Percentiles rank a stretch among this genome's conserved stretches.
phyloP scores from a whole-genome alignment of 2,113 vertebrate genomes.

The Rhagologus leucostigma region DNA sequence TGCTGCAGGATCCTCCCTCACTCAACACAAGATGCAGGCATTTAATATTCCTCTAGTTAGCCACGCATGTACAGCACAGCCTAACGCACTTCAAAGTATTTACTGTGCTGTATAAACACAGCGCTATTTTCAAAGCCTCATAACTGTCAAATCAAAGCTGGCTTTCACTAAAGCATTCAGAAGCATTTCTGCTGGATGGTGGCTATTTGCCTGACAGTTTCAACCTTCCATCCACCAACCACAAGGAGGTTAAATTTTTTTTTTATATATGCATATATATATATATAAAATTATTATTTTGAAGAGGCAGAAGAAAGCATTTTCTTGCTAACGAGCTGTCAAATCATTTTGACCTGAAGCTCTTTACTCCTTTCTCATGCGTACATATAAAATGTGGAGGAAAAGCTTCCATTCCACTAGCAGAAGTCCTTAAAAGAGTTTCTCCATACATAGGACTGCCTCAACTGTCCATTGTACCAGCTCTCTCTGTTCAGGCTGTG shows the following conservation, averaged over 20 bases:
- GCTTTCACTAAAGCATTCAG: conserved; percentile 17
- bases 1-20: conserved; percentile 6
- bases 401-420: neutral
- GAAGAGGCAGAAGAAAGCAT: neutral
- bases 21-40: neutral
- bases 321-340: conserved; percentile 31
- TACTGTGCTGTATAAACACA: conserved; percentile 36
- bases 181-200: conserved; percentile 18
- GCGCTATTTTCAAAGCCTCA: conserved; percentile 30
- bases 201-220: conserved; percentile 50
- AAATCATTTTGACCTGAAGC: neutral
- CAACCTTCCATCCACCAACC: neutral
- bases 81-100: conserved; percentile 36
- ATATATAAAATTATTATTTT: neutral
- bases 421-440: neutral
- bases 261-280: neutral
- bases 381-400: neutral
- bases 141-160: conserved; percentile 56
- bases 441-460: neutral
- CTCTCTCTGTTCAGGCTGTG: neutral
- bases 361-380: neutral
- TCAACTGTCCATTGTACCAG: neutral
- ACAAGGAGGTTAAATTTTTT: neutral
- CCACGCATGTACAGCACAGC: conserved; percentile 24
- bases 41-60: conserved; percentile 50